These are phyloP conservation scores for Drymonia ruficornis DNA, from an alignment of 2,888 invertebrate genomes.

Conservation along the genomic window DNA sequence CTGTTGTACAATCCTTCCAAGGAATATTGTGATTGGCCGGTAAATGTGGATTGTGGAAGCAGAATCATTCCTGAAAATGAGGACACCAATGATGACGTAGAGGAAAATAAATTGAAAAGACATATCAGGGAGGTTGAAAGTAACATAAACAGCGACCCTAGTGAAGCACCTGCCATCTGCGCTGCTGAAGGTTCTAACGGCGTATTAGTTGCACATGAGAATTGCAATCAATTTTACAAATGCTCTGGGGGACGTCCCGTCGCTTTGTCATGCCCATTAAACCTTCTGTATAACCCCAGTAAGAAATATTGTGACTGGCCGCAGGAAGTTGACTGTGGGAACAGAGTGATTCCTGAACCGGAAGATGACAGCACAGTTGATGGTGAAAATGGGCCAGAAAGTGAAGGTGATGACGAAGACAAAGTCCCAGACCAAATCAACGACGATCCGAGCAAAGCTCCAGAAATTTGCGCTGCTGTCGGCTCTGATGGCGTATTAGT, in stretches of 20 bases:
- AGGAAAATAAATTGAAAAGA: neutral
- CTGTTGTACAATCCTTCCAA: conserved; percentile 36
- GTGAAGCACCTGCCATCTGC: conserved; percentile 42
- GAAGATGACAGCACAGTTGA: conserved; percentile 9
- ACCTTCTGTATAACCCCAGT: conserved; percentile 24
- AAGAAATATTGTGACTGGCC: conserved; percentile 42
- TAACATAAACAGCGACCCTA: conserved; percentile 9
- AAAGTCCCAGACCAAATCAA: no score
- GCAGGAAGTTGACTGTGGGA: conserved; percentile 41
- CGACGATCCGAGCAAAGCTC: conserved; percentile 15
- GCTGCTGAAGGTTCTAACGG: conserved; percentile 35
- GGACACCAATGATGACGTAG: neutral
- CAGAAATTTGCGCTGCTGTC: conserved; percentile 11
- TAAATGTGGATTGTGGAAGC: conserved; percentile 35
- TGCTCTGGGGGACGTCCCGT: conserved; percentile 34
- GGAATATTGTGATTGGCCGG: conserved; percentile 37
- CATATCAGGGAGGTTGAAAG: neutral
- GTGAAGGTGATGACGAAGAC: neutral
- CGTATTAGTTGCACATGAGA: conserved; percentile 40
- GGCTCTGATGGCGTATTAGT: conserved; percentile 19
- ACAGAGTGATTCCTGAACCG: conserved; percentile 25
- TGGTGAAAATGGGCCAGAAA: conserved; percentile 7
- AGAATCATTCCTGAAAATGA: conserved; percentile 23
- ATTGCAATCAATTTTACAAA: conserved; percentile 47
- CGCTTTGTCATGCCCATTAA: conserved; percentile 14